phyloP scores from a whole-genome alignment of 2,797 vertebrate species.

The Leuciscus waleckii region DNA sequence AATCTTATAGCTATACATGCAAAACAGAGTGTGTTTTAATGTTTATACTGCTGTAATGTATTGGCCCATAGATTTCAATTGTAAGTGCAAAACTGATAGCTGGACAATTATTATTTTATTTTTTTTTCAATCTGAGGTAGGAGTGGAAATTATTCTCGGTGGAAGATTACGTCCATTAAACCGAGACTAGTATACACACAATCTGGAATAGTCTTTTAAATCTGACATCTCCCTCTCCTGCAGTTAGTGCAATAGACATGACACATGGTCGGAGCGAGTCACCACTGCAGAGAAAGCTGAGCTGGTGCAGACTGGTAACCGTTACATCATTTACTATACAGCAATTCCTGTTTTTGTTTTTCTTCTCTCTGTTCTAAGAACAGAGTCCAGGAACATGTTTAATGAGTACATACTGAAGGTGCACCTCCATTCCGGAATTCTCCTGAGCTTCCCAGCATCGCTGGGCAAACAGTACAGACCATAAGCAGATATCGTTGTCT shows the following conservation, averaged over 20 bases:
- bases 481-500: conserved; percentile 24
- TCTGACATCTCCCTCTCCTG: neutral
- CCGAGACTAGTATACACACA: neutral
- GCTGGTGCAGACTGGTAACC: neutral
- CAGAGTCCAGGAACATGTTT: conserved; percentile 10
- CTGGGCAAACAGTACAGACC: conserved; percentile 37
- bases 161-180: neutral
- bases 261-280: neutral
- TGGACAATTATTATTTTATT: too few species aligned
- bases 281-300: neutral
- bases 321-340: neutral
- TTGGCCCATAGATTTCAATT: neutral
- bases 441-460: conserved; percentile 45
- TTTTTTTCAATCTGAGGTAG: neutral
- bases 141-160: neutral
- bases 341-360: neutral
- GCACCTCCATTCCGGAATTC: conserved; percentile 3
- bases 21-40: neutral
- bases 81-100: neutral
- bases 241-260: neutral
- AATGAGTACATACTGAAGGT: neutral
- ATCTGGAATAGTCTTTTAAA: neutral
- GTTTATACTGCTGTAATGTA: neutral
- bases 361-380: neutral
- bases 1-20: neutral